These are phyloP conservation scores for Poeciliopsis turrubarensis DNA, from an alignment of 2,113 vertebrate species.

Conservation along the genomic window DNA sequence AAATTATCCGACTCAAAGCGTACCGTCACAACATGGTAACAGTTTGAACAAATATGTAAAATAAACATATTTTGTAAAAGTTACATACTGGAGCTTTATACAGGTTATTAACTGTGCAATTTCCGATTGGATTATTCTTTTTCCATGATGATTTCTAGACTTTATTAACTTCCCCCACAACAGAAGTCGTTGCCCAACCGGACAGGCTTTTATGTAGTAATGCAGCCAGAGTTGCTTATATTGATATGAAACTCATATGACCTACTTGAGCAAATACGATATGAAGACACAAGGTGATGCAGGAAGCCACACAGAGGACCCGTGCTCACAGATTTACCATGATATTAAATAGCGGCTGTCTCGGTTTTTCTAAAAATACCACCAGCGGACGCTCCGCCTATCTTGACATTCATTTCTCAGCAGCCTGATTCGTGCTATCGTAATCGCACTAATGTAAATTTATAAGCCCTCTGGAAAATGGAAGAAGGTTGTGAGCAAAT, in stretches of 20 bases:
- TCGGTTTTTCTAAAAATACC: slow-evolving; percentile 33
- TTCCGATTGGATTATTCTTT: not conserved
- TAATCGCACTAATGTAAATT: slow-evolving; percentile 32
- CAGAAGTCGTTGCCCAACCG: slow-evolving; percentile 4
- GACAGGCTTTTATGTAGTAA: not conserved
- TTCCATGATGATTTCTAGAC: slow-evolving; percentile 3
- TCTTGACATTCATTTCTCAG: slow-evolving; percentile 16
- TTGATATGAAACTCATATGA: slow-evolving; percentile 5
- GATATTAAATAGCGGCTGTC: slow-evolving; percentile 32
- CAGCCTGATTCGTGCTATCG: slow-evolving; percentile 4
- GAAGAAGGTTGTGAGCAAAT: slow-evolving; percentile 10
- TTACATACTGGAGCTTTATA: too few species aligned
- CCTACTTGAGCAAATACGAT: slow-evolving; percentile 17
- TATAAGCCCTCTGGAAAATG: slow-evolving; percentile 14
- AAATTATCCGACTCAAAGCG: too few species aligned
- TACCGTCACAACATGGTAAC: too few species aligned
- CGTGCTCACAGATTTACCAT: not conserved
- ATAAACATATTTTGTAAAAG: too few species aligned
- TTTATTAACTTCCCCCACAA: slow-evolving; percentile 7
- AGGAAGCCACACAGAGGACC: not conserved
- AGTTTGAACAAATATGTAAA: too few species aligned
- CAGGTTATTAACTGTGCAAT: not conserved
- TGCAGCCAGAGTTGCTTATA: slow-evolving; percentile 26
- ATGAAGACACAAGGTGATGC: not conserved
- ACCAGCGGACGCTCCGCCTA: not conserved